Base-by-base conservation (phyloP, 2,113 vertebrate genomes). In the Sturnus vulgaris region DNA sequence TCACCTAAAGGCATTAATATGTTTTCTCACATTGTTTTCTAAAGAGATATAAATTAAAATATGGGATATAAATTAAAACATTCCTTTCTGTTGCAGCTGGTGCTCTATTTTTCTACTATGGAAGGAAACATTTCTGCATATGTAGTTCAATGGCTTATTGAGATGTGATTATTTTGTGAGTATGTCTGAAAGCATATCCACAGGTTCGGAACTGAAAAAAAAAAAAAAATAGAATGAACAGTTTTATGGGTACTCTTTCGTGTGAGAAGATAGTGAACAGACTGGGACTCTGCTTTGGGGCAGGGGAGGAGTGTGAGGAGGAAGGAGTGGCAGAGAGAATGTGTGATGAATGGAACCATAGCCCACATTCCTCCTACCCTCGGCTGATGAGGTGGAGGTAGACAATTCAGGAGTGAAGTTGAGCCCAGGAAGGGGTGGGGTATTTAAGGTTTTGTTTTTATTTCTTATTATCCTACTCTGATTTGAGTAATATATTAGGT, bases 311-410 rank as follows among this genome's bases (percentile, higher is more conserved):
- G 9, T 20, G 7, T 56, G n/a, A 70, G 22, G 44, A 80, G 15
- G 18, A 44, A 44, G 42, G 18, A 57, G 18, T 3, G 5, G 22
- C 18, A 63, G 68, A 50, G 9, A 52, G 9, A 35, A 42, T 3
- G 4, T 46, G 18, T 47, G 37, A 64, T 37, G 22, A 25, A 27
- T 28, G 10, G 17, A 61, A n/a, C 13, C 7, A 3, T 5, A 68
- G 44, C 2, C 4, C 19, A 12, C 12, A 50, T 42, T 53, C 11
- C 9, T 3, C 3, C 4, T 33, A 7, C 7, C 5, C 14, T 68
- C 8, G 2, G 2, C 27, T 17, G 6, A 30, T 27, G 9, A 15
- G 5, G 2, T 10, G 7, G 15, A 50, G 8, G 18, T 8, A 31
- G 7, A 46, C 15, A 40, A 56, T 46, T 65, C 20, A 9, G 23